These are phyloP conservation scores for Chaetogeoica ovagalla DNA, from an alignment of 2,888 invertebrate genomes.

Conservation along the genomic window DNA sequence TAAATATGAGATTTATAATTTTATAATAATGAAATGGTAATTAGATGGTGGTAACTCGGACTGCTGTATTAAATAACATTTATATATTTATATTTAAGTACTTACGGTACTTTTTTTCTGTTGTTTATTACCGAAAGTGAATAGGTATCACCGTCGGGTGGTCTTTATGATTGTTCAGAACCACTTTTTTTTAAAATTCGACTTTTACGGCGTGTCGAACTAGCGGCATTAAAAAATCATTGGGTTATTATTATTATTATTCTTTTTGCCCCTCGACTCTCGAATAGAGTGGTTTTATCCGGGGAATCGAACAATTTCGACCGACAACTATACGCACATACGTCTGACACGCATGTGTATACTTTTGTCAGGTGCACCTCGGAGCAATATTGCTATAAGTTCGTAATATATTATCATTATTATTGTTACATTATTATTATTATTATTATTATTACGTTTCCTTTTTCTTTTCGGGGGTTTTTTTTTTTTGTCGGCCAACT, in stretches of 20 bases:
- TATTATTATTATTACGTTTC: conserved; percentile 25
- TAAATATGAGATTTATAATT: no score
- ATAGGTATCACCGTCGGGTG: no score
- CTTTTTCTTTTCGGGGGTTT: neutral
- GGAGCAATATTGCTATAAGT: conserved; percentile 47
- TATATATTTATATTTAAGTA: neutral
- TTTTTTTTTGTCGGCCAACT: conserved; percentile 51
- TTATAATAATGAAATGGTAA: no score
- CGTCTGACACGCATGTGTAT: conserved; percentile 25
- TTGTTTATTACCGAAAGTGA: neutral
- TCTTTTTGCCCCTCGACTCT: neutral
- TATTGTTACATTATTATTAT: conserved; percentile 23
- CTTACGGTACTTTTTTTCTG: no score
- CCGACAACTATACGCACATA: conserved; percentile 4
- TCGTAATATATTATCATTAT: conserved; percentile 22
- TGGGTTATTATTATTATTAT: conserved; percentile 9
- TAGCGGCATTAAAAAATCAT: neutral
- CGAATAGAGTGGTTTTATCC: conserved; percentile 15
- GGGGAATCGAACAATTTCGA: conserved; percentile 22
- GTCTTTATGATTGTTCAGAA: neutral
- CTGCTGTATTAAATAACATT: no score
- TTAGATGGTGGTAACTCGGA: no score
- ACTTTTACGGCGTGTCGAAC: neutral
- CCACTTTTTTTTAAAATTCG: conserved; percentile 8
- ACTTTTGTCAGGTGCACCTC: conserved; percentile 48